phyloP scores from a whole-genome alignment of 92 coral and sea anemone genomes.

The Heteractis magnifica region DNA sequence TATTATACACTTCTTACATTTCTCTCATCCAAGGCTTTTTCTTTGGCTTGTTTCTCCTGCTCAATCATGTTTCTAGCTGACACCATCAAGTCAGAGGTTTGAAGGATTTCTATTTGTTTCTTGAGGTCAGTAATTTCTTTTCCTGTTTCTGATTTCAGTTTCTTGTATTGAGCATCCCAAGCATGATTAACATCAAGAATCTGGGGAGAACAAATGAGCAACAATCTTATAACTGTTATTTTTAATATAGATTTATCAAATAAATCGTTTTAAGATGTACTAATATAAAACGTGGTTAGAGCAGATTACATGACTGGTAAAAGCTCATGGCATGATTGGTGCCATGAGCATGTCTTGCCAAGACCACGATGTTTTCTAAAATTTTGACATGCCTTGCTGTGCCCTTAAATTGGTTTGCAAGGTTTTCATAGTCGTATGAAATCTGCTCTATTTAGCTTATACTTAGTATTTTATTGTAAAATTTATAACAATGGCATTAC shows the following conservation, averaged over 20 bases:
- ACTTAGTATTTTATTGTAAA: too few relatives aligned
- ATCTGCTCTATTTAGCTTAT: too few relatives aligned
- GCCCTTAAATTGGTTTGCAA: too few relatives aligned
- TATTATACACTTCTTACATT: slow-evolving; percentile 14
- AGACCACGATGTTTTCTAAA: too few relatives aligned
- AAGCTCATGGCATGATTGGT: too few relatives aligned
- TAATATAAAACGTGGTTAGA: too few relatives aligned
- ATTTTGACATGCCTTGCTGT: too few relatives aligned
- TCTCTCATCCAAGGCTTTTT: slow-evolving; percentile 37
- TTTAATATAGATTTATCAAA: background rate
- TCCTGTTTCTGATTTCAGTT: slow-evolving; percentile 53
- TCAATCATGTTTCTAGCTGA: slow-evolving; percentile 47
- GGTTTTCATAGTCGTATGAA: too few relatives aligned
- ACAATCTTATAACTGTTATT: background rate
- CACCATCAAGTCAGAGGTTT: slow-evolving; percentile 38
- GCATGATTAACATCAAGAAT: slow-evolving; percentile 80
- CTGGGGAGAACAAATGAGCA: slow-evolving; percentile 25
- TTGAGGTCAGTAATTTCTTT: slow-evolving; percentile 64
- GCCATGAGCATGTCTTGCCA: too few relatives aligned
- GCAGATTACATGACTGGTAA: too few relatives aligned
- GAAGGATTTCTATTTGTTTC: slow-evolving; percentile 54
- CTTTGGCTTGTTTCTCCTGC: slow-evolving; percentile 40
- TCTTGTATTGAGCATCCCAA: slow-evolving; percentile 81
- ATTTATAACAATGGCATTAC: too few relatives aligned
- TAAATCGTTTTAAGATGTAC: too few relatives aligned